Evolutionary conservation across 2,113 vertebrate genomes (phyloP), one percentile per base, ranked within the genome.

Genomic region (Forbesichthys papilliferus): DNA sequence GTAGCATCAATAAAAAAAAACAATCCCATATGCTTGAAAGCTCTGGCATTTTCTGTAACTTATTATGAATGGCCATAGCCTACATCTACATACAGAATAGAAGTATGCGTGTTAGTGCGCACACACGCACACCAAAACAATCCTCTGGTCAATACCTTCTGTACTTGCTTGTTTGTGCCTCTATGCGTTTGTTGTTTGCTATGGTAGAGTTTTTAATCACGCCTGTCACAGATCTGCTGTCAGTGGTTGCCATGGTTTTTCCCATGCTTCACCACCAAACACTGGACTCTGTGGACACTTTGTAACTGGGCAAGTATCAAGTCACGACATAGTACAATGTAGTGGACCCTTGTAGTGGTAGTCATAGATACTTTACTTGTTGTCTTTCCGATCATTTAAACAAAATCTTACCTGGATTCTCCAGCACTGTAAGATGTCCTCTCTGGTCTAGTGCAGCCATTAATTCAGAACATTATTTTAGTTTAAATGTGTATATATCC

Each of bases 1-100:
- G 16, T 94, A 92, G 94, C 92, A 92, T 96, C 93, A 96, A 97
- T 96, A 96, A 96, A 94, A 79, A 94, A 95, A 33, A 93, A 93
- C 86, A 82, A 91, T 90, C 89, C 91, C 89, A 92, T 83, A 68
- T 68, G 81, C 83, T 75, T 9, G 20, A 92, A 93, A 90, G 84
- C 91, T 93, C 88, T 84, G 85, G 89, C 86, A 88, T 94, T 93
- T 74, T 92, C 92, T 94, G 92, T 80, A 62, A n/a, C 12, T 13
- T 9, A 56, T n/a, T 18, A 12, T 34, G 27, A 7, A 33, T 34
- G 1, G 12, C 20, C 57, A 47, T 13, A 55, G 33, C 11, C 63
- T 53, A 63, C 16, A 20, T 47, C 48, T 47, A 20, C 16, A 20
- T 12, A 63, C 42, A 61, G 14, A 52, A 52, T 18, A 14, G 5